phyloP scores from a whole-genome alignment of 2,797 vertebrate species.

The Australoheros facetus region DNA sequence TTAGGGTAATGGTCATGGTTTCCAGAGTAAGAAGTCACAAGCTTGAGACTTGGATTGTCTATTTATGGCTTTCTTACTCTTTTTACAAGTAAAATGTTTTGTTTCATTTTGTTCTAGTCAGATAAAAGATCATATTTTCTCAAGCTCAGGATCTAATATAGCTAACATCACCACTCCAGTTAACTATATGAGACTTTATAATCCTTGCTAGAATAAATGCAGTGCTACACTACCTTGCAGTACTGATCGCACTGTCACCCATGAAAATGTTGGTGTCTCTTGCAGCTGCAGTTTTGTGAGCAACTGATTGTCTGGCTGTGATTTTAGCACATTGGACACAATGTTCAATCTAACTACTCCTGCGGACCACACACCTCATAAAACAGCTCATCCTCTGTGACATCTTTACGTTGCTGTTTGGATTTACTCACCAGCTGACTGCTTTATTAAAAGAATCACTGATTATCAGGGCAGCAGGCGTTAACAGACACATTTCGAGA shows the following conservation, averaged over 20 bases:
- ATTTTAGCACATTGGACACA: not conserved
- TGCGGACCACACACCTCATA: slow-evolving; percentile 21
- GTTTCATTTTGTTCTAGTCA: too few species aligned
- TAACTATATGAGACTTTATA: not conserved
- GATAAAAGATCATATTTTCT: not conserved
- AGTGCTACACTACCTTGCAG: not conserved
- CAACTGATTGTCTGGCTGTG: not conserved
- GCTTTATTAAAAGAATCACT: not conserved
- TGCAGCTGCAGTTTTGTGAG: not conserved
- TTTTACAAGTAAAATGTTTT: too few species aligned
- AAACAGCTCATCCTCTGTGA: slow-evolving; percentile 34
- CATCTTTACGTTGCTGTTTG: not conserved
- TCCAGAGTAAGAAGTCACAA: too few species aligned
- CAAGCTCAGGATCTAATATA: not conserved
- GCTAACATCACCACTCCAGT: not conserved
- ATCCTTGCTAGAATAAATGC: not conserved
- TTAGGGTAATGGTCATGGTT: too few species aligned
- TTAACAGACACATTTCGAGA: not conserved
- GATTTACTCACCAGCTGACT: not conserved
- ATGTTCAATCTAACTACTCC: not conserved
- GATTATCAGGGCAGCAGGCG: not conserved
- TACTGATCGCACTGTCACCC: not conserved
- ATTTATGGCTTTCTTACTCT: too few species aligned
- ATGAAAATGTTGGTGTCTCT: not conserved
- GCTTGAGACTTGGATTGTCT: too few species aligned